These are phyloP conservation scores for Sorex araneus DNA, from an alignment of 2,113 vertebrate genomes.

Conservation along the genomic window DNA sequence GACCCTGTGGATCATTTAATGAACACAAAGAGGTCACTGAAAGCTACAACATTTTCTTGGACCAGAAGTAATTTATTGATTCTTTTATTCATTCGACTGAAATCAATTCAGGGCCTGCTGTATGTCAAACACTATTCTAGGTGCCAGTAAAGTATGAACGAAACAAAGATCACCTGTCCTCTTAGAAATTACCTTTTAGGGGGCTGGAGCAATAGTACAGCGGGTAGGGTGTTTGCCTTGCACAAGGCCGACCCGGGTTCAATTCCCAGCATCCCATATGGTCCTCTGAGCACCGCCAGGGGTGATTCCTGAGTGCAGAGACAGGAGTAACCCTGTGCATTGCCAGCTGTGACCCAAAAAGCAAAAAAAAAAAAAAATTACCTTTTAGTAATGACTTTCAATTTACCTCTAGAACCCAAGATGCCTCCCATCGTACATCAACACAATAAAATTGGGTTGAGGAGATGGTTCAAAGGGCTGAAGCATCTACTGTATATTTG, in stretches of 20 bases:
- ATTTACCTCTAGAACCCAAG: background rate
- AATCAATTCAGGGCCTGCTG: background rate
- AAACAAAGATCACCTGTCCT: constrained; percentile 19
- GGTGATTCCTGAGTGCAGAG: too few relatives aligned
- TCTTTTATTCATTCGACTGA: constrained; percentile 20
- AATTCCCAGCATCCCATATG: too few relatives aligned
- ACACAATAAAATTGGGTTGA: constrained; percentile 4
- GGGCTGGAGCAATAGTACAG: too few relatives aligned
- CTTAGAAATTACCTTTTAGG: constrained; percentile 20
- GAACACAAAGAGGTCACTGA: constrained; percentile 40
- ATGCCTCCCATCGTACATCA: background rate
- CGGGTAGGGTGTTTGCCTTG: too few relatives aligned
- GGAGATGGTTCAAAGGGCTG: too few relatives aligned
- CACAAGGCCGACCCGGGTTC: too few relatives aligned
- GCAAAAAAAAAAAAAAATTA: too few relatives aligned
- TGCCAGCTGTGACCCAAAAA: too few relatives aligned
- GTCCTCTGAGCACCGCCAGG: too few relatives aligned
- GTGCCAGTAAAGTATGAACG: background rate
- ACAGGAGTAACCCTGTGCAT: too few relatives aligned
- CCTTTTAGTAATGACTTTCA: constrained; percentile 4
- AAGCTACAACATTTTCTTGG: constrained; percentile 22
- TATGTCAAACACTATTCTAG: background rate
- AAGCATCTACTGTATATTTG: too few relatives aligned
- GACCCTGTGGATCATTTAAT: constrained; percentile 3
- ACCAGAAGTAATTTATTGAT: background rate